Evolutionary conservation across 2,797 vertebrate genomes (phyloP).

Genomic region (Gallinago nigripennis): DNA sequence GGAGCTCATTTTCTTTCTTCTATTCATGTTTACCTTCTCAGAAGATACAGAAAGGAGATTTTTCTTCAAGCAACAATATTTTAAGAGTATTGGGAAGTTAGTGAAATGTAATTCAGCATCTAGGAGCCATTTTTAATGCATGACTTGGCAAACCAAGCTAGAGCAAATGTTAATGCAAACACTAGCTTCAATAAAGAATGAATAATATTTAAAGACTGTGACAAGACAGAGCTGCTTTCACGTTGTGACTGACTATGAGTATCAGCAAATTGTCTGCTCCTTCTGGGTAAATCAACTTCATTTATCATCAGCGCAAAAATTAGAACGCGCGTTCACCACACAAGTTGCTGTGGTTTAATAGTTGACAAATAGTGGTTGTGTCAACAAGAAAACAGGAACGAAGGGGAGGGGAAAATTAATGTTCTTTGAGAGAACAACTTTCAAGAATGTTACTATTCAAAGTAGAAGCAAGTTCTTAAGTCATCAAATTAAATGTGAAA

Average conservation of each 20-base stretch:
- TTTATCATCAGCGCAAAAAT: neutral
- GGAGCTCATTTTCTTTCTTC: neutral
- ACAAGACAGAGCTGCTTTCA: neutral
- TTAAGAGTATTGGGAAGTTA: neutral
- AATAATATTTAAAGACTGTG: neutral
- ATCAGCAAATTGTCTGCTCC: neutral
- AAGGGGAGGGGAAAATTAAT: neutral
- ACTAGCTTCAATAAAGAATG: neutral
- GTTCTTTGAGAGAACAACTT: neutral
- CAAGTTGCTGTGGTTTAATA: neutral
- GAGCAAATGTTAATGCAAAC: neutral
- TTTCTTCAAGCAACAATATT: neutral
- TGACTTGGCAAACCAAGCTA: neutral
- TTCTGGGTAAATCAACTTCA: neutral
- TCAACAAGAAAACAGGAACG: neutral
- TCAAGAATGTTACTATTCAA: neutral
- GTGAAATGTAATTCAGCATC: neutral
- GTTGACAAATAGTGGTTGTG: neutral
- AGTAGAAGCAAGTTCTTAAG: neutral
- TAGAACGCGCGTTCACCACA: neutral
- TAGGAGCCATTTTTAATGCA: neutral
- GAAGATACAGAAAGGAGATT: neutral
- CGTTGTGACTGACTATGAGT: neutral
- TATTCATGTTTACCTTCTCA: neutral
- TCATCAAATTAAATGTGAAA: neutral